Base-by-base conservation (phyloP, 2,888 invertebrate species). In the Ditylenchus weischeri region DNA sequence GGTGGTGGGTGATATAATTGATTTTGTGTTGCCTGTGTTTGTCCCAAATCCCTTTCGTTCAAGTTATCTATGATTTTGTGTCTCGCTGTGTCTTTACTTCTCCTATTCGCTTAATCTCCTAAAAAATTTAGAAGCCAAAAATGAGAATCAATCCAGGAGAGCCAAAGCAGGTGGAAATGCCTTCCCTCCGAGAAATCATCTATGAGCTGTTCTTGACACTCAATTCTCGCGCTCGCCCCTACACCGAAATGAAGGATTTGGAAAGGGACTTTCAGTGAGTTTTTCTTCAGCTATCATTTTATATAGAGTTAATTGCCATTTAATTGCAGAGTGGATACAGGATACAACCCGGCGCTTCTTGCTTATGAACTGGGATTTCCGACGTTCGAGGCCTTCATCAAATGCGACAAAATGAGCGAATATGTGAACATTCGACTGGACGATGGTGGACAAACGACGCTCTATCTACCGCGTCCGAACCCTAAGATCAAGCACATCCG, bases 281-380 rank as follows among this genome's bases (percentile, higher is more conserved):
- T 59, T 10, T 59, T 29, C 35, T 23, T 59, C 6, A 11, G 11
- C 13, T 15, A 3, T 43, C 8, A 43, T 43, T 43, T 7, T 5
- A 19, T 19, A 2, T 7, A 15, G 2, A 36, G 13, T 15, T 11
- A 59, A 6, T 43, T 1, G 1, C 35, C 19, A 59, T 59, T 59
- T 59, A 10, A 15, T 43, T 43, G 13, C 11, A 59, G 59, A 29
- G 23, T 29, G 23, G 59, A 59, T 23, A 59, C 36, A 19, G 59
- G 59, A 36, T 35, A 29, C 13, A 15, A 15, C 19, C 59, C 59
- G 23, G 19, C 21, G 21, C 19, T 21, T 19, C 23, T 59, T 6
- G 59, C 59, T 43, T 38, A 29, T 36, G 59, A 59, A 36, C 2
- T 59, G 19, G 59, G 59, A 19, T 59, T 59, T 59, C 59, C 59